Conservation (phyloP, 2,888 invertebrate species). For the Unio delphinus region DNA sequence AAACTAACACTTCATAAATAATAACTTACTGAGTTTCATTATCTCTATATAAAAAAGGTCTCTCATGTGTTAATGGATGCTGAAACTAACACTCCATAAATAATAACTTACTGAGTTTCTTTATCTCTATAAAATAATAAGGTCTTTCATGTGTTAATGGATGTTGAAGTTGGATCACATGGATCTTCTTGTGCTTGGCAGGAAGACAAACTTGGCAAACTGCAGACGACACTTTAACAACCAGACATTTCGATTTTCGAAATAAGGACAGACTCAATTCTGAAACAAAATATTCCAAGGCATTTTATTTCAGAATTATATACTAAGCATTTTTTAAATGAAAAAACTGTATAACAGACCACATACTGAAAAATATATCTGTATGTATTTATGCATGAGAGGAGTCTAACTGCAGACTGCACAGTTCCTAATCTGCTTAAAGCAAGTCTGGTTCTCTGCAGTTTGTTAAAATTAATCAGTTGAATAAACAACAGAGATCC, state of each 20-base stretch:
- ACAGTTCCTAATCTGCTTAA: too few relatives aligned
- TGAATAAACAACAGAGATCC: too few relatives aligned
- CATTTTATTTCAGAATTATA: too few relatives aligned
- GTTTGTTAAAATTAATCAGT: too few relatives aligned
- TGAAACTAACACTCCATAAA: too few relatives aligned
- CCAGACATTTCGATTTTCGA: slow-evolving; percentile 43
- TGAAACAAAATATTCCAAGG: slow-evolving; percentile 27
- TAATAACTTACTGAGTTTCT: slow-evolving; percentile 50
- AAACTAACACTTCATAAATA: slow-evolving; percentile 32
- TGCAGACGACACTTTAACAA: slow-evolving; percentile 30
- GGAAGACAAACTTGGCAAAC: slow-evolving; percentile 44
- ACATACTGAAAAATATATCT: too few relatives aligned
- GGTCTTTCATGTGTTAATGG: slow-evolving; percentile 48
- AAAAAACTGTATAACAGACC: too few relatives aligned
- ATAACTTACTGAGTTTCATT: slow-evolving; percentile 28
- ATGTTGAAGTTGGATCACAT: slow-evolving; percentile 56
- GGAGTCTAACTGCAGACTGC: too few relatives aligned
- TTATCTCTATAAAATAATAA: slow-evolving; percentile 54
- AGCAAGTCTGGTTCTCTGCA: too few relatives aligned
- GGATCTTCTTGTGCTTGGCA: slow-evolving; percentile 50
- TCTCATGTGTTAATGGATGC: slow-evolving; percentile 24
- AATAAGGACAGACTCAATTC: slow-evolving; percentile 47
- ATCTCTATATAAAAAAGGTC: slow-evolving; percentile 1
- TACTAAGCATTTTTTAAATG: too few relatives aligned
- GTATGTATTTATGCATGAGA: too few relatives aligned